phyloP scores from a whole-genome alignment of 1,140 invertebrate species.

The Drosophila orosa region DNA sequence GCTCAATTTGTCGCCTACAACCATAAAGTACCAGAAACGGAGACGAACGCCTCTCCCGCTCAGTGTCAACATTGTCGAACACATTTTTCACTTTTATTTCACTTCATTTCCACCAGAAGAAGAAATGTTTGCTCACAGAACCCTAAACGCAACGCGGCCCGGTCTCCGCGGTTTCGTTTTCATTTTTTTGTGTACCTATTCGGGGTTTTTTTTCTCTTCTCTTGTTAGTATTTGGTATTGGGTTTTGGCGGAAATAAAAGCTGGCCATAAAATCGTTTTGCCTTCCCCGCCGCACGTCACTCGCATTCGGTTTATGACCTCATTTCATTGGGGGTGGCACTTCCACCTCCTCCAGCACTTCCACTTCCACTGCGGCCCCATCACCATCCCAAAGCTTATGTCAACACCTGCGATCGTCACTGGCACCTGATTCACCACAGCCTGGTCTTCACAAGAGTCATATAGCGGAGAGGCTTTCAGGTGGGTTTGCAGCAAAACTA shows the following conservation, averaged over 20 bases:
- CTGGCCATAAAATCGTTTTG: conserved; percentile 51
- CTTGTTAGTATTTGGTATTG: conserved; percentile 17
- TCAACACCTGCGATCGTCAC: conserved; percentile 68
- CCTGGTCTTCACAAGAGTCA: conserved; percentile 49
- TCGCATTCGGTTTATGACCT: conserved; percentile 58
- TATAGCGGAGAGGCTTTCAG: conserved; percentile 38
- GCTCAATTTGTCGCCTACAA: conserved; percentile 83
- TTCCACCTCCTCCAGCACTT: conserved; percentile 20
- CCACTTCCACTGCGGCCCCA: background rate
- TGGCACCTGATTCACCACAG: conserved; percentile 68
- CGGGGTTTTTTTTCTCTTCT: conserved; percentile 25
- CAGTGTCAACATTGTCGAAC: conserved; percentile 63
- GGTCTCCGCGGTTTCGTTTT: conserved; percentile 47
- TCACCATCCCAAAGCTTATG: conserved; percentile 39
- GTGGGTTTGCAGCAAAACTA: conserved; percentile 21
- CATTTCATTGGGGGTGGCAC: conserved; percentile 69
- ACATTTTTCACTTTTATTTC: conserved; percentile 74
- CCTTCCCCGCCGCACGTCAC: conserved; percentile 47
- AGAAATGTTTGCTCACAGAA: conserved; percentile 58
- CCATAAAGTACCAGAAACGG: conserved; percentile 58
- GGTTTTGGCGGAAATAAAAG: conserved; percentile 64
- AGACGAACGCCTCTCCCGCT: conserved; percentile 30
- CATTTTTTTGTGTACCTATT: conserved; percentile 46
- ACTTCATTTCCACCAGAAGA: conserved; percentile 52
- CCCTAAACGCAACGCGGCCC: conserved; percentile 19